A percentile compares a stretch with the other conserved stretches of the same genome.
Evolutionary conservation across 2,797 vertebrate species (phyloP).

Genomic region (Cirrhinus mrigala): DNA sequence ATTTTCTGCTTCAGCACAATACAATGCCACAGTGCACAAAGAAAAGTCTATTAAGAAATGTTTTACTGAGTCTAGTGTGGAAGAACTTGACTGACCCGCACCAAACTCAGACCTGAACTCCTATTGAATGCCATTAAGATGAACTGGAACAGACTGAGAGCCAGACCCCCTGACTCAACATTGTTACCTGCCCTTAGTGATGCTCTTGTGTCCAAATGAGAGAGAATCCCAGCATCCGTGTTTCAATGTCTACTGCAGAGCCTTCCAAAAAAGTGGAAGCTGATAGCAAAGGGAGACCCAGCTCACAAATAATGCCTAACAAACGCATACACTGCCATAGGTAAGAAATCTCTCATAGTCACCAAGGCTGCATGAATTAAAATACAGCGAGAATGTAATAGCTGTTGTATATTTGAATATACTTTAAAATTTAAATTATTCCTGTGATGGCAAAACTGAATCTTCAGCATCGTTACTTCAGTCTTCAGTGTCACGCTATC

Average conservation of each 20-base stretch:
- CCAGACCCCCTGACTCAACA: neutral
- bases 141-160: neutral
- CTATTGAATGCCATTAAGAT: neutral
- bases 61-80: neutral
- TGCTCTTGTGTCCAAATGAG: neutral
- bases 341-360: neutral
- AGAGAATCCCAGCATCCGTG: neutral
- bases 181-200: neutral
- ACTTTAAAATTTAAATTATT: neutral
- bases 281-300: neutral
- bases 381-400: too few relatives aligned
- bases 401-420: too few relatives aligned
- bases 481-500: neutral
- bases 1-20: neutral
- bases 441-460: neutral
- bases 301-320: neutral
- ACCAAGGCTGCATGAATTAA: neutral
- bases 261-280: neutral
- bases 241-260: neutral
- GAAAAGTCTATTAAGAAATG: neutral
- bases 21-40: neutral
- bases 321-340: too few relatives aligned
- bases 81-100: slow-evolving; percentile 2
- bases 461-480: neutral
- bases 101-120: neutral